Evolutionary conservation across 2,113 vertebrate species (phyloP), one percentile per base, ranked within the genome.

Genomic region (Alouatta palliata): DNA sequence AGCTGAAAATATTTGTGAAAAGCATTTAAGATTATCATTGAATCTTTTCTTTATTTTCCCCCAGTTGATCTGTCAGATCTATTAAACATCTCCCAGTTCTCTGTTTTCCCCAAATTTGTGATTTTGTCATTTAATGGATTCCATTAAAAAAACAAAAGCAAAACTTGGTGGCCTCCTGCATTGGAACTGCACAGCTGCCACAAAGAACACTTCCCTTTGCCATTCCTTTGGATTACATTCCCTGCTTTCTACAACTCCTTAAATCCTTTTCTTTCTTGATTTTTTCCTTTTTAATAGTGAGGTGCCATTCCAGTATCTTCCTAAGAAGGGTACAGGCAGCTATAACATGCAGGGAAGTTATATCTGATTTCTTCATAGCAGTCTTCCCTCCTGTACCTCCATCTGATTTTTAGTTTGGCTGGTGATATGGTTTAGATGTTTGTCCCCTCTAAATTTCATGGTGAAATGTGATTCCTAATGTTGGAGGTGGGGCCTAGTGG

Each of bases 1-100:
- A 90, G 64, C 52, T 94, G 79, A 66, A 92, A 66, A 23, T 81
- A 91, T 54, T 90, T 88, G 77, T 90, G 30, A 66, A 81, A 70
- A 92, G 37, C 11, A 66, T 66, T 95, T 94, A 66, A 71, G 47
- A 75, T 66, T 40, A 68, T 32, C n/a, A 35, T 16, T 43, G 32
- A 83, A 64, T 68, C 7, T 95, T 91, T 80, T 95, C 47, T 79
- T 83, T 61, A 17, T 58, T 76, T 89, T 85, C 30, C 43, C 17
- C 25, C 43, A 64, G 0, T 58, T 88, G 61, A 30, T 81, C 30
- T 73, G 5, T 82, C 45, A 75, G 37, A 84, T 84, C n/a, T 77
- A 16, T 76, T 91, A 83, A 64, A 52, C 4, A 47, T 54, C n/a
- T 80, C 40, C 68, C 6, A 70, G 32, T 90, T 90, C 25, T 91